Base-by-base conservation (phyloP, 2,113 vertebrate species). In the Microtus ochrogaster region DNA sequence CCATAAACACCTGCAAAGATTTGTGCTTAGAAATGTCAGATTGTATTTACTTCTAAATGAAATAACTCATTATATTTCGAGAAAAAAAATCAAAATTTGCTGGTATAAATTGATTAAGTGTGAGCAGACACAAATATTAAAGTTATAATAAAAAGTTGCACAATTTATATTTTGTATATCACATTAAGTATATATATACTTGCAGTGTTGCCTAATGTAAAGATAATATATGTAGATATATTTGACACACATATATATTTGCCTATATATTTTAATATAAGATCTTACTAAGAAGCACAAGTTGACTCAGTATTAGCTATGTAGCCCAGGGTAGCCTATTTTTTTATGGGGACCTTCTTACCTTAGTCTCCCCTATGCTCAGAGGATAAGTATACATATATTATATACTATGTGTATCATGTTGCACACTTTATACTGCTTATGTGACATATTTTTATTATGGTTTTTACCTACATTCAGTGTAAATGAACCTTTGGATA, bases 41-140 rank as follows among this genome's bases (percentile, higher is more conserved):
- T 52, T 86, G 44, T 14, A 89, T 92, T 94, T 94, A 87, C 26
- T 92, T 95, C 97, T 92, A 92, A 92, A 86, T 49, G 58, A 28
- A 92, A 92, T 39, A 92, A 63, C 81, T 93, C 2, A 61, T 78
- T 97, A 63, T 12, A 84, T 22, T 92, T 92, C 12, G 70, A 70
- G 49, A 82, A 94, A 97, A 97, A 73, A 61, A 28, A 65, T 33
- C 2, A 92, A 49, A 4, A 13, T 89, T 87, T 93, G 3, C 44
- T 82, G 30, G 49, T 65, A 81, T 81, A 28, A 11, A 28, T 36
- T 95, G 33, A 87, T 41, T 79, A 92, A 85, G 83, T 73, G 24
- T 63, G 55, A 77, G 39, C 76, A 77, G 4, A 74, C 19, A 94
- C 84, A 58, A 94, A 89, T 89, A 52, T 72, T 47, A 94, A 92